Evolutionary conservation across 2,113 vertebrate genomes (phyloP).

Genomic region (Pavo muticus): DNA sequence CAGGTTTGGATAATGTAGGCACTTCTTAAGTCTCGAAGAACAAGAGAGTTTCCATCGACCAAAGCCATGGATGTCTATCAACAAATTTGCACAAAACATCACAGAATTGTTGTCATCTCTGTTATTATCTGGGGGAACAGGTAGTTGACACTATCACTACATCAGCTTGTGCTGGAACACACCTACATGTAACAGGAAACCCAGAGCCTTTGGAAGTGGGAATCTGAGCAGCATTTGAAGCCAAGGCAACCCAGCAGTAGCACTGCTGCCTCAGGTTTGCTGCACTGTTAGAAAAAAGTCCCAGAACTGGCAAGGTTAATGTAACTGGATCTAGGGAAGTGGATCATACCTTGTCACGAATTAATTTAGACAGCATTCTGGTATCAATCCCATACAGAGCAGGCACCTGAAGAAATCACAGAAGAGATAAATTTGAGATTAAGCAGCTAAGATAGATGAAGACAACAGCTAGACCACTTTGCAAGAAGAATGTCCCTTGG

Average conservation of each 20-base stretch:
- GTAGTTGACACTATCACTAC: not conserved
- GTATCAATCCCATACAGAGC: conserved; percentile 95
- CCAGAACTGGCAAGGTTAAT: not conserved
- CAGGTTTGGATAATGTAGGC: not conserved
- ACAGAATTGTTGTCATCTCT: not conserved
- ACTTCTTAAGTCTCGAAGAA: not conserved
- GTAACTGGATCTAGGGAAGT: not conserved
- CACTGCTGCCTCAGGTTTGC: not conserved
- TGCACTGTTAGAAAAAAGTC: not conserved
- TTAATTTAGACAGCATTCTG: conserved; percentile 93
- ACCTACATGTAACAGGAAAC: not conserved
- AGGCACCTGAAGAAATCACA: conserved; percentile 83
- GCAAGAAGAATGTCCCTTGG: not conserved
- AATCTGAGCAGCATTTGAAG: not conserved
- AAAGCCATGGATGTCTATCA: not conserved
- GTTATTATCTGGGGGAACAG: not conserved
- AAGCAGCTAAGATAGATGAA: not conserved
- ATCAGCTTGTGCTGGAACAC: not conserved
- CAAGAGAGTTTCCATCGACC: not conserved
- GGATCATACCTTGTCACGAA: conserved; percentile 88
- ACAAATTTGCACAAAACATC: not conserved
- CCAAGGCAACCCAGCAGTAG: not conserved
- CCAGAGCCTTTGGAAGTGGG: not conserved
- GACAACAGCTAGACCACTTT: not conserved
- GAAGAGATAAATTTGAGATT: not conserved